A percentile compares a stretch with the other conserved stretches of the same genome.
These are phyloP conservation scores for Manduca sexta DNA, from an alignment of 1,140 invertebrate species.

Conservation along the genomic window DNA sequence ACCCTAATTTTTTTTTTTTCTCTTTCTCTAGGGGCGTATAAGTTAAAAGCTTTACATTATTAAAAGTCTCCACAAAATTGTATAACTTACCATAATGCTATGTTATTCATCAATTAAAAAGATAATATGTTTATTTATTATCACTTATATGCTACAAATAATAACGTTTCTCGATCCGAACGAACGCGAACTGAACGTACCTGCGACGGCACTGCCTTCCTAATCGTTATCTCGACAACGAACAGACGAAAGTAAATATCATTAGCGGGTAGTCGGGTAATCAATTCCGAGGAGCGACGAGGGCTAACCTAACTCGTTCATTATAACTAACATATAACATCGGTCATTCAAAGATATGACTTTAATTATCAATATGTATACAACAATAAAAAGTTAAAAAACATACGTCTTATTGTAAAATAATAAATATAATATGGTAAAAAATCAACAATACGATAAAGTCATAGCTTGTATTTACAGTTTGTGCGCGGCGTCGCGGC, in stretches of 20 bases:
- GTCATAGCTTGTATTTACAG: slow-evolving; percentile 58
- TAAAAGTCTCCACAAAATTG: slow-evolving; percentile 66
- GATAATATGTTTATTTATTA: slow-evolving; percentile 49
- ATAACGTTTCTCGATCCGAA: not conserved
- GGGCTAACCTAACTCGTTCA: slow-evolving; percentile 28
- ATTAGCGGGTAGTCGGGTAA: slow-evolving; percentile 17
- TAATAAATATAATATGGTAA: slow-evolving; percentile 52
- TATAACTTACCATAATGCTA: slow-evolving; percentile 61
- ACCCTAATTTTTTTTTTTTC: slow-evolving; percentile 41
- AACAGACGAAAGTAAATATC: no score
- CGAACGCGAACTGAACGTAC: no score
- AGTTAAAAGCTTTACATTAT: slow-evolving; percentile 62
- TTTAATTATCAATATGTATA: slow-evolving; percentile 29
- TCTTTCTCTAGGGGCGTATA: slow-evolving; percentile 57
- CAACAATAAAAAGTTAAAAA: slow-evolving; percentile 51
- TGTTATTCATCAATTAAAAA: slow-evolving; percentile 52
- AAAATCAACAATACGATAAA: slow-evolving; percentile 59
- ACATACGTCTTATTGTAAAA: slow-evolving; percentile 38
- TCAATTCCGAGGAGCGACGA: slow-evolving; percentile 49
- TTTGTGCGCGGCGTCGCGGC: slow-evolving; percentile 32
- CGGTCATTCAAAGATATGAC: slow-evolving; percentile 59
- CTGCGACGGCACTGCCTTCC: no score
- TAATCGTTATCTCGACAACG: no score
- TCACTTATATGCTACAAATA: slow-evolving; percentile 53
- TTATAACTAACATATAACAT: slow-evolving; percentile 39